A percentile compares a stretch with the other conserved stretches of the same genome.
Conservation (phyloP, 2,888 invertebrate species). For the Xylota segnis region DNA sequence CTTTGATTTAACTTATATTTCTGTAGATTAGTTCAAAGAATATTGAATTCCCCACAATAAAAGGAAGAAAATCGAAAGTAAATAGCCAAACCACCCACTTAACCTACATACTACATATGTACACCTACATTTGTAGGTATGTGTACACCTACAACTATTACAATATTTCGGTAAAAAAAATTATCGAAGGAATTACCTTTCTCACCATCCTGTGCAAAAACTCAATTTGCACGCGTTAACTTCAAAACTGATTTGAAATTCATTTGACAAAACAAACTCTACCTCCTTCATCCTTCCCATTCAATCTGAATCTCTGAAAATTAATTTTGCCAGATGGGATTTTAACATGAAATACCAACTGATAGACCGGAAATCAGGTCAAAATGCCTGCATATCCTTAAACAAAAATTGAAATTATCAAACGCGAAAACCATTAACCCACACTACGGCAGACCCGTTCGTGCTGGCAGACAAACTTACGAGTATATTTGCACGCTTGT, state of each 20-base stretch:
- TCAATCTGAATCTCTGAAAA: conserved; percentile 21
- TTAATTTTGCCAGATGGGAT: conserved; percentile 23
- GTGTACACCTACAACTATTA: no score
- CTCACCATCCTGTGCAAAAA: background rate
- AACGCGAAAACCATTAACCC: conserved; percentile 35
- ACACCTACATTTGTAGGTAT: no score
- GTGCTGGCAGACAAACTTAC: background rate
- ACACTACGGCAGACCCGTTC: background rate
- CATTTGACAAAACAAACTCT: background rate
- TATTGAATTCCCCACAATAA: no score
- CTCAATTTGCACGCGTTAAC: background rate
- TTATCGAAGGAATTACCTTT: background rate
- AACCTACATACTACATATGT: no score
- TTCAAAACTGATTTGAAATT: background rate
- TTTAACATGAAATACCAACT: conserved; percentile 23
- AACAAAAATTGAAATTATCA: conserved; percentile 41
- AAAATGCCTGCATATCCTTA: conserved; percentile 27
- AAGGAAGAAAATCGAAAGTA: no score
- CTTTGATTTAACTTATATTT: no score
- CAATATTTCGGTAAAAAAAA: no score
- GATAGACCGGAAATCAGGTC: conserved; percentile 50
- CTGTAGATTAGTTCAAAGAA: no score
- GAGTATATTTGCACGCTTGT: conserved; percentile 41
- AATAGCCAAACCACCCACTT: no score
- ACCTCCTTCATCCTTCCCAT: background rate